Base-by-base conservation (phyloP, 2,797 vertebrate genomes). In the Pempheris klunzingeri region DNA sequence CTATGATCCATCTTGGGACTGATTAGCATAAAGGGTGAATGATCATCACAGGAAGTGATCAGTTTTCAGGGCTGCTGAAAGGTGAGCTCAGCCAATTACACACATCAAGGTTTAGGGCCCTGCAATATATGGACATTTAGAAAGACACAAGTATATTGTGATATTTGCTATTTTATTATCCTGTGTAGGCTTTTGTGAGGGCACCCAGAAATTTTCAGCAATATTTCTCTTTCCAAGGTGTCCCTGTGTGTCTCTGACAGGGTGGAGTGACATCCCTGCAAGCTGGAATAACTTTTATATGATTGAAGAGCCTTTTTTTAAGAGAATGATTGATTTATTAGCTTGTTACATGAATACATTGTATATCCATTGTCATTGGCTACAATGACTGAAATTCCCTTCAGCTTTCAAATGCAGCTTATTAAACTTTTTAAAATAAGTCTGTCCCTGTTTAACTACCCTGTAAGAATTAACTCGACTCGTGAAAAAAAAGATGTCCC, bases 401-500 rank as follows among this genome's bases (percentile, higher is more conserved):
- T n/a, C 44, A 36, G 64, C 50, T 74, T 70, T 81, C 67, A 84
- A 82, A 49, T 9, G 18, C 62, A 28, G 55, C 3, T 49, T 15
- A 14, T 61, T 43, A 36, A 55, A 52, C 15, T 28, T 81, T 78
- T 75, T 75, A 65, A 74, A 67, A 78, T 44, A 11, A 24, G 66
- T 24, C 17, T 46, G 38, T 52, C 22, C 30, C 65, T 50, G 44
- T 66, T 86, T 83, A 71, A 88, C 74, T 59, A 2, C 72, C 41
- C 53, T 28, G 10, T 74, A 65, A 71, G 49, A 72, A 66, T 74
- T n/a, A 71, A 32, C 66, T 17, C 13, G 0, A 36, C 36, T 50
- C 46, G 57, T 57, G 66, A 60, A 81, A 81, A 81, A 81, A 78
- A 90, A 94, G 85, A 94, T 84, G 84, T 94, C 85, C 89, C 58